These are phyloP conservation scores for Amazona vittata DNA, from an alignment of 2,113 vertebrate species.

Conservation along the genomic window DNA sequence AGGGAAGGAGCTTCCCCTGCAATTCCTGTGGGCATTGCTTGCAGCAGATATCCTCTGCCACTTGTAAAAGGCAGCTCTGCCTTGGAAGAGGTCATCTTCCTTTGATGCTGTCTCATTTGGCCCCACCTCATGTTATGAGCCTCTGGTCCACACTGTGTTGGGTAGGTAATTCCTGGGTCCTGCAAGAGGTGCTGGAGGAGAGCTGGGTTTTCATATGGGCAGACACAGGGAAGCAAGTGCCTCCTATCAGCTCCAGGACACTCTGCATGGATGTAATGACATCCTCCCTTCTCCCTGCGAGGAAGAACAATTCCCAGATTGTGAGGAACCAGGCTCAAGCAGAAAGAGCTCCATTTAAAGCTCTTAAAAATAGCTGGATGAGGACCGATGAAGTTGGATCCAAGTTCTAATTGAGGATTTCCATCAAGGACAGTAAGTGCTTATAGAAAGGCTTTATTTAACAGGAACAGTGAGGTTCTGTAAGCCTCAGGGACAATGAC, in stretches of 20 bases:
- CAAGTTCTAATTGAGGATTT: not conserved
- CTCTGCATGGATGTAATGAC: slow-evolving; percentile 47
- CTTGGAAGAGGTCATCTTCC: not conserved
- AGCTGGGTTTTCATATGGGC: not conserved
- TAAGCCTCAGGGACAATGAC: not conserved
- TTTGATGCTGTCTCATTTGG: not conserved
- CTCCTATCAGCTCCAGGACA: not conserved
- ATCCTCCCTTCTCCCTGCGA: not conserved
- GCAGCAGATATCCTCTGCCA: not conserved
- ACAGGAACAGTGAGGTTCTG: not conserved
- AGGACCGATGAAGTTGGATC: not conserved
- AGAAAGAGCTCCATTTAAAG: slow-evolving; percentile 55
- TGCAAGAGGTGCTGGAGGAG: not conserved
- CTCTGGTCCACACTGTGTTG: not conserved
- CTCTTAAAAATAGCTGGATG: slow-evolving; percentile 39
- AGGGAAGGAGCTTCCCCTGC: not conserved
- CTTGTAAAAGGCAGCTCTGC: not conserved
- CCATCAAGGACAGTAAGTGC: not conserved
- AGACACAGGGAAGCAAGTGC: not conserved
- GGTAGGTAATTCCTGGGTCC: not conserved
- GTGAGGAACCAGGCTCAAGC: slow-evolving; percentile 41
- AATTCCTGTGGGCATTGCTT: not conserved
- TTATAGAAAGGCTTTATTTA: not conserved
- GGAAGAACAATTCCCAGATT: slow-evolving; percentile 55
- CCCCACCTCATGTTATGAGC: not conserved